Evolutionary conservation across 2,797 vertebrate species (phyloP).

Genomic region (Pristis pectinata): DNA sequence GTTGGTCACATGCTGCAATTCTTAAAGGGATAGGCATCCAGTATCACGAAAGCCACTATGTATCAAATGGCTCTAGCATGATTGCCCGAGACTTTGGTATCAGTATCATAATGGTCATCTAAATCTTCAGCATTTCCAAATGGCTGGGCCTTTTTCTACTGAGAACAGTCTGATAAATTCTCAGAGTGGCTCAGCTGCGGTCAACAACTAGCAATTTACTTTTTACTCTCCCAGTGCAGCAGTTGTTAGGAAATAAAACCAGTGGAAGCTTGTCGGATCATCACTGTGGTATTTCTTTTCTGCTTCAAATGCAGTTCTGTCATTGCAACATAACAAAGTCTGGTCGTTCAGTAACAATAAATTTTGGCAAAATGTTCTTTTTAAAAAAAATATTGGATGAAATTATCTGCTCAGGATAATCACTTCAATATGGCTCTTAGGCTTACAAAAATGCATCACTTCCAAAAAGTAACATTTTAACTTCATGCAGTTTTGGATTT

Average conservation of each 20-base stretch:
- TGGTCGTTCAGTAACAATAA: neutral
- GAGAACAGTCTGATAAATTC: neutral
- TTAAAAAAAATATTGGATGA: neutral
- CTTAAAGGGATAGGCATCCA: too few species aligned
- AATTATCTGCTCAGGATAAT: neutral
- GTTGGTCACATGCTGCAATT: too few species aligned
- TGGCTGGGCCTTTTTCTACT: neutral
- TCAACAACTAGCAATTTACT: neutral
- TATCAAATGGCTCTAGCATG: neutral
- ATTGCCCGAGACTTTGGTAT: neutral
- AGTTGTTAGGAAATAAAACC: neutral
- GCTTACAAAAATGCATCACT: neutral
- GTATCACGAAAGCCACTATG: too few species aligned
- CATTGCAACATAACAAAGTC: neutral
- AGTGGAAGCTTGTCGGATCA: neutral
- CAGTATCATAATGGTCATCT: neutral
- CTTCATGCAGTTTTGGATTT: neutral
- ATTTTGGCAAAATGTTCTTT: neutral
- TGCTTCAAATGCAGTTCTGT: neutral
- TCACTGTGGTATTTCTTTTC: neutral
- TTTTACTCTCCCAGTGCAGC: neutral
- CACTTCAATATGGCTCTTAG: neutral
- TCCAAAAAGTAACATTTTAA: neutral
- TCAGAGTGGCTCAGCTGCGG: neutral
- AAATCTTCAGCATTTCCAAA: neutral